phyloP scores from a whole-genome alignment of 2,888 invertebrate genomes.

The Heliconius sara region DNA sequence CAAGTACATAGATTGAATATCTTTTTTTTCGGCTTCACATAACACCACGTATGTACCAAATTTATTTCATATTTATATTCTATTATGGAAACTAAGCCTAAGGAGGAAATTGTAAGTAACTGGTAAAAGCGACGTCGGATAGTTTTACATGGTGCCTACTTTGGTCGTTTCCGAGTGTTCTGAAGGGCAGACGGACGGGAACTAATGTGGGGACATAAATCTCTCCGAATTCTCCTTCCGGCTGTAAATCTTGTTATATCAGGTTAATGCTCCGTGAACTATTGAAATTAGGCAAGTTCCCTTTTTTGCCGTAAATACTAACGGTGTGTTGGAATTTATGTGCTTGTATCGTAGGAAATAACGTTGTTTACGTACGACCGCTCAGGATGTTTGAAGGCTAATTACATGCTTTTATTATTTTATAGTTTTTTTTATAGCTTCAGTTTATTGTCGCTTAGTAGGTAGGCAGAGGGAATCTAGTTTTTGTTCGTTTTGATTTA shows the following conservation, averaged over 20 bases:
- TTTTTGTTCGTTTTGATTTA: too few relatives aligned
- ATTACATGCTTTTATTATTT: not conserved
- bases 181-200: slow-evolving; percentile 48
- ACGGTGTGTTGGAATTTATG: slow-evolving; percentile 6
- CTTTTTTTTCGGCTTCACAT: too few relatives aligned
- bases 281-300: slow-evolving; percentile 41
- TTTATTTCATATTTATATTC: not conserved
- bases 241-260: slow-evolving; percentile 38
- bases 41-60: too few relatives aligned
- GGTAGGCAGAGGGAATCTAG: too few relatives aligned
- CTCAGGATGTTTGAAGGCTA: too few relatives aligned
- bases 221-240: slow-evolving; percentile 43
- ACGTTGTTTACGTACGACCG: not conserved
- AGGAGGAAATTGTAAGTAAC: slow-evolving; percentile 71
- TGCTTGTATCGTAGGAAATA: not conserved
- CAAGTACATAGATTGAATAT: too few relatives aligned
- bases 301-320: slow-evolving; percentile 25
- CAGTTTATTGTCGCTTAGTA: too few relatives aligned
- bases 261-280: slow-evolving; percentile 43
- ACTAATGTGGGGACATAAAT: slow-evolving; percentile 50
- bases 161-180: slow-evolving; percentile 50
- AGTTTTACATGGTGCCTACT: slow-evolving; percentile 49
- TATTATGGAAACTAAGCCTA: slow-evolving; percentile 26
- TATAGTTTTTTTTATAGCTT: not conserved
- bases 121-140: slow-evolving; percentile 58